Conservation (phyloP, 2,113 vertebrate species). For the Marmota monax region DNA sequence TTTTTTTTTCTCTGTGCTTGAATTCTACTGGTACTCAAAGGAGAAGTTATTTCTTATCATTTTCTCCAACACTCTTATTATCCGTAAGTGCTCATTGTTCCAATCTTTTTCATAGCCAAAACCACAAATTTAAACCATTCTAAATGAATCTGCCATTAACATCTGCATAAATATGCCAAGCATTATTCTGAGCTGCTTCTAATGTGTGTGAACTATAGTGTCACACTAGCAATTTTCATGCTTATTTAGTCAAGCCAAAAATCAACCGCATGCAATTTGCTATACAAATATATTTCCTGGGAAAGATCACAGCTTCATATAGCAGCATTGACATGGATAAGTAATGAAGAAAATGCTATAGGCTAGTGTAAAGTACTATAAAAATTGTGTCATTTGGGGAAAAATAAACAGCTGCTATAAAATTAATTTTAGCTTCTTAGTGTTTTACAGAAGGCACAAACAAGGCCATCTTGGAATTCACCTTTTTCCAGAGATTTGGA, state of each 20-base stretch:
- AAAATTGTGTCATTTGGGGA: background rate
- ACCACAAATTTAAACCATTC: slow-evolving; percentile 40
- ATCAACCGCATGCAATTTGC: slow-evolving; percentile 21
- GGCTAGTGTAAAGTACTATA: background rate
- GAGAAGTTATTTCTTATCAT: background rate
- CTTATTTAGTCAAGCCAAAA: slow-evolving; percentile 53
- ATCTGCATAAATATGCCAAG: background rate
- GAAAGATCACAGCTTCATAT: background rate
- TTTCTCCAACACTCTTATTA: slow-evolving; percentile 58
- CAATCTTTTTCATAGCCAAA: background rate
- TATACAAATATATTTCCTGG: slow-evolving; percentile 45
- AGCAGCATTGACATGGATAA: background rate
- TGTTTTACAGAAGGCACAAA: background rate
- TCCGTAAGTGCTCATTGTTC: background rate
- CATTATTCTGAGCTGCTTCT: background rate
- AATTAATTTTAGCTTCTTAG: background rate
- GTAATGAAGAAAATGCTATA: background rate
- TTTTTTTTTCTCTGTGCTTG: background rate
- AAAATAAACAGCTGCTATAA: background rate
- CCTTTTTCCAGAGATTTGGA: background rate
- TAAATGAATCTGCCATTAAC: background rate
- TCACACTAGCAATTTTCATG: slow-evolving; percentile 20
- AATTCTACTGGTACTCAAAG: slow-evolving; percentile 1
- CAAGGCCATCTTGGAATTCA: background rate
- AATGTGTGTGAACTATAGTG: background rate